Conservation (phyloP, 2,888 invertebrate genomes). For the Apamea monoglypha region DNA sequence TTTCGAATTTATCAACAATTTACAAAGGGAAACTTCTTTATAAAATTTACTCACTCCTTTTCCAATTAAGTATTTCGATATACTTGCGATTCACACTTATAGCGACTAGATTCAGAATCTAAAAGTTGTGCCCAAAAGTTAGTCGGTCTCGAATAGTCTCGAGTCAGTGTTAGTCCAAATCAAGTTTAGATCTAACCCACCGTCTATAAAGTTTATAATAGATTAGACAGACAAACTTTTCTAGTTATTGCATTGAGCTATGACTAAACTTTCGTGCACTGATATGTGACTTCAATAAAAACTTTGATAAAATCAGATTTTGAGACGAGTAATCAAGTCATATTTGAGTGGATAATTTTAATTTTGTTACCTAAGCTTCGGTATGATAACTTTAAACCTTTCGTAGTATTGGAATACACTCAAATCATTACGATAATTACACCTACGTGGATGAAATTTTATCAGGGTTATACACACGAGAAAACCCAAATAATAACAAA, state of each 20-base stretch:
- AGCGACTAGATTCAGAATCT: conserved; percentile 12
- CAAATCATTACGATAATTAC: not conserved
- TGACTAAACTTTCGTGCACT: conserved; percentile 47
- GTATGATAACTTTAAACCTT: not conserved
- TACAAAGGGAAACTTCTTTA: not conserved
- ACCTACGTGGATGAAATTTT: not conserved
- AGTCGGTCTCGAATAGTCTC: not conserved
- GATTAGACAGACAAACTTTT: conserved; percentile 49
- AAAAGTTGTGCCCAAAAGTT: conserved; percentile 49
- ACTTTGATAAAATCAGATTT: conserved; percentile 33
- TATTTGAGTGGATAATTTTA: not conserved
- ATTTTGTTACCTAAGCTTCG: not conserved
- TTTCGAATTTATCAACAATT: not conserved
- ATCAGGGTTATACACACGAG: not conserved
- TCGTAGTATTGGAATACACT: not conserved
- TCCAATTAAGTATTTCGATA: conserved; percentile 20
- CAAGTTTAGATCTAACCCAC: conserved; percentile 48
- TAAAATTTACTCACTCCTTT: not conserved
- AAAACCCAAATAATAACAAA: not conserved
- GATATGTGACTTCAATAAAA: conserved; percentile 33
- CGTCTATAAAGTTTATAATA: conserved; percentile 54
- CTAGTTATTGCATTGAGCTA: conserved; percentile 55
- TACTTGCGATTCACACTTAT: conserved; percentile 5
- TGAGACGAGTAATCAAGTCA: conserved; percentile 1
- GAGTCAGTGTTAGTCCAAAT: conserved; percentile 47